Evolutionary conservation across 92 coral and sea anemone species (phyloP).

Genomic region (Zoanthus sociatus): DNA sequence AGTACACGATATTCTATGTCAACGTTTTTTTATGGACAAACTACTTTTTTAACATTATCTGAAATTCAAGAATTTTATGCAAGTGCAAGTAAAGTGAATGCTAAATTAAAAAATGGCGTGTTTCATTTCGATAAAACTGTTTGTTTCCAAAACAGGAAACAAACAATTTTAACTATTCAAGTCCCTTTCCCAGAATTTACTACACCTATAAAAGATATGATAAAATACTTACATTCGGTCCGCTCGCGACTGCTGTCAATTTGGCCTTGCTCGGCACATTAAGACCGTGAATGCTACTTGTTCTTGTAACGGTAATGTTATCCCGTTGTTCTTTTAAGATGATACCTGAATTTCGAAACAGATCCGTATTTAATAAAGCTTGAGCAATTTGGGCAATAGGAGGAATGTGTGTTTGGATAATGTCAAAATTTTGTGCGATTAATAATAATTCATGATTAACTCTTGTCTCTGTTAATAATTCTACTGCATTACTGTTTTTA

Average conservation of each 20-base stretch:
- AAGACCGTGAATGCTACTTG: neutral
- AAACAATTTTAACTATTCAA: neutral
- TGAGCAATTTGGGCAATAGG: neutral
- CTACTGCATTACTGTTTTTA: neutral
- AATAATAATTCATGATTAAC: neutral
- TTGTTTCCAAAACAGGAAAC: neutral
- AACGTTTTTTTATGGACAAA: slow-evolving; percentile 3
- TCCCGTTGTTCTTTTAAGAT: neutral
- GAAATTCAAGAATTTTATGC: neutral
- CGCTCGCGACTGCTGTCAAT: neutral
- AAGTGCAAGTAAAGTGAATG: neutral
- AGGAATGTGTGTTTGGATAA: neutral
- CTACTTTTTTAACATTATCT: neutral
- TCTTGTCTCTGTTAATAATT: neutral
- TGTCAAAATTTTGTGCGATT: neutral
- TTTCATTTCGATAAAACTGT: neutral
- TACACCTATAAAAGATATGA: neutral
- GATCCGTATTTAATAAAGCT: neutral
- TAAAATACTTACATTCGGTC: neutral
- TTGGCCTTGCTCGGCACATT: neutral
- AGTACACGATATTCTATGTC: neutral
- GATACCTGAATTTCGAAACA: neutral
- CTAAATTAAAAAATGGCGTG: slow-evolving; percentile 20
- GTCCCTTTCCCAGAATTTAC: neutral
- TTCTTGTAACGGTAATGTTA: neutral